These are phyloP conservation scores for Pristionchus exspectatus DNA, from an alignment of 2,888 invertebrate species.

Conservation along the genomic window DNA sequence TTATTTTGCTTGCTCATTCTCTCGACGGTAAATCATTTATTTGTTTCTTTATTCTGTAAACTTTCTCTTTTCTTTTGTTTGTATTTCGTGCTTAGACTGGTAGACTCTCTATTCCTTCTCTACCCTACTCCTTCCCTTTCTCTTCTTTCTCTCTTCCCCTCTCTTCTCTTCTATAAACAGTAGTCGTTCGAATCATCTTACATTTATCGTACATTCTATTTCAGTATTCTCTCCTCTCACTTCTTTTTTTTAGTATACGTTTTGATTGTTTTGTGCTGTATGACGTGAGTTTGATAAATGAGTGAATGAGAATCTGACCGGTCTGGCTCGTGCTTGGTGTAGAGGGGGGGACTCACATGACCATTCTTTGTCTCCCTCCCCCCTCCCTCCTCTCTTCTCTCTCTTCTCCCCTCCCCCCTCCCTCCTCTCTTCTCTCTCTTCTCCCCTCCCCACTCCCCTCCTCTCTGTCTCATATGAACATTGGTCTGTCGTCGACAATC, in stretches of 20 bases:
- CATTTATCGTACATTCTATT: neutral
- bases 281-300: slow-evolving; percentile 12
- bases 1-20: neutral
- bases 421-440: slow-evolving; percentile 9
- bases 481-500: slow-evolving; percentile 5
- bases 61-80: neutral
- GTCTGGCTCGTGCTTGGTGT: neutral
- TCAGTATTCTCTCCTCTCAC: neutral
- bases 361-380: slow-evolving; percentile 1
- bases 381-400: neutral
- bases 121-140: neutral
- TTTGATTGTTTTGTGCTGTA: neutral
- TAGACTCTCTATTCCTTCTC: neutral
- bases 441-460: neutral
- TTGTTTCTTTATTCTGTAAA: neutral
- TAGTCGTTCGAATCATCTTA: neutral
- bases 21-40: neutral
- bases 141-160: neutral
- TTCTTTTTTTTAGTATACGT: neutral
- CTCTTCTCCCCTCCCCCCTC: neutral
- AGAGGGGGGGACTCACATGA: slow-evolving; percentile 30
- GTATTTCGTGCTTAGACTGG: neutral
- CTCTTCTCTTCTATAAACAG: neutral
- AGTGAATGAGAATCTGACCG: neutral
- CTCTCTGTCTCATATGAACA: neutral